Base-by-base conservation (phyloP, 2,888 invertebrate genomes). In the Pelosia muscerda region DNA sequence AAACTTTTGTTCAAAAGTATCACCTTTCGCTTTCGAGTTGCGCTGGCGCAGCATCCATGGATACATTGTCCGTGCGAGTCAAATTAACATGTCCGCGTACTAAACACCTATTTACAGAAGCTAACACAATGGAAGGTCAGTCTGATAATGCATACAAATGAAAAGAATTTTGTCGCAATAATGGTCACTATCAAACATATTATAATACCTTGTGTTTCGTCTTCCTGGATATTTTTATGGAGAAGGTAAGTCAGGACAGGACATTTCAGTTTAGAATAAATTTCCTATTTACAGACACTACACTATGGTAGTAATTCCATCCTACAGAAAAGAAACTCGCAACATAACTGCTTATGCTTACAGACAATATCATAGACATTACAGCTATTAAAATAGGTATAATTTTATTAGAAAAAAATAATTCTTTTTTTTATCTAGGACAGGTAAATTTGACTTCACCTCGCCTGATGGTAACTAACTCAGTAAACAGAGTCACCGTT, bases 121-220 rank as follows among this genome's bases (percentile, higher is more conserved):
- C 87, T 76, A 86, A 93, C 92, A 94, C 92, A 94, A 93, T 92
- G 89, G 92, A 94, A 94, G 94, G 94, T 89, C 93, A 81, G 82
- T 77, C 82, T 77, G 83, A 81, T 79, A 81, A 84, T 86, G 89
- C 90, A 90, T 90, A 88, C 89, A 87, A 89, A 92, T 88, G 87
- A 89, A 85, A 86, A 85, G 77, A 85, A 79, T 72, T 69, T 66
- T 71, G 74, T 71, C 55, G 66, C 64, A 71, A 76, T 73, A 74
- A 78, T 64, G 58, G 53, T 64, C 71, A 68, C 72, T 66, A 66
- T 61, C 28, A 63, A 60, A 25, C 66, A 61, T 67, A 64, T 49
- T 19, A 6, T 19, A 19, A 19, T 62, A 68, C 55, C 63, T 26
- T 61, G 25, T 63, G 69, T 23, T 73, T 76, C 71, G 61, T 64